A percentile compares a stretch with the other conserved stretches of the same genome.
Conservation (phyloP, 1,140 invertebrate species). For the Manduca sexta region DNA sequence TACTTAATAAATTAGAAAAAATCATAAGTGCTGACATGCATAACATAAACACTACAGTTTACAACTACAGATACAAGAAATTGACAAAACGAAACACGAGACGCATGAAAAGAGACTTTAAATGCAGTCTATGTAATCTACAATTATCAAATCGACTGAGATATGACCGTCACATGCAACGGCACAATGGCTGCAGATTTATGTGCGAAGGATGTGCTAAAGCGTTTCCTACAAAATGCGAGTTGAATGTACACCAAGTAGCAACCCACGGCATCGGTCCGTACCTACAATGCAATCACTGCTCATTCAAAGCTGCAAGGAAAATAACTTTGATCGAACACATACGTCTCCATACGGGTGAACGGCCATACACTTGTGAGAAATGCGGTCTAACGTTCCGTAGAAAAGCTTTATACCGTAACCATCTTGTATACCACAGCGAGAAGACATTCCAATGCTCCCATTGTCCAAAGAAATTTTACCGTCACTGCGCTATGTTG, state of each 20-base stretch:
- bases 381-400: slow-evolving; percentile 59
- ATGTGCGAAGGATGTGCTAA: slow-evolving; percentile 60
- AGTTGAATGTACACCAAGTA: slow-evolving; percentile 42
- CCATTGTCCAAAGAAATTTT: slow-evolving; percentile 50
- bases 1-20: too few relatives aligned
- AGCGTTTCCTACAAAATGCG: slow-evolving; percentile 34
- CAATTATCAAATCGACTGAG: slow-evolving; percentile 39
- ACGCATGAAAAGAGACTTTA: slow-evolving; percentile 6
- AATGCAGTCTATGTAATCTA: slow-evolving; percentile 45
- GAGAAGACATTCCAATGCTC: slow-evolving; percentile 52
- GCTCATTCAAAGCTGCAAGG: slow-evolving; percentile 45
- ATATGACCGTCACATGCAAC: slow-evolving; percentile 54
- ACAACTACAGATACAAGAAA: too few relatives aligned
- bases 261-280: slow-evolving; percentile 41
- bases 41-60: too few relatives aligned
- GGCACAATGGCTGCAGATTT: slow-evolving; percentile 42
- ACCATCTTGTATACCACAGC: slow-evolving; percentile 46
- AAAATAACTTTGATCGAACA: slow-evolving; percentile 51
- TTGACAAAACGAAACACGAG: too few relatives aligned
- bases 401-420: slow-evolving; percentile 46
- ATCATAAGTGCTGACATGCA: too few relatives aligned
- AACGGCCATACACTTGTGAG: slow-evolving; percentile 55
- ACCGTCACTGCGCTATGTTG: slow-evolving; percentile 33
- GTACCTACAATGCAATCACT: slow-evolving; percentile 41
- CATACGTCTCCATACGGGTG: slow-evolving; percentile 48